Evolutionary conservation across 2,797 vertebrate genomes (phyloP), one percentile per base, ranked within the genome.

Genomic region (Peromyscus aztecus): DNA sequence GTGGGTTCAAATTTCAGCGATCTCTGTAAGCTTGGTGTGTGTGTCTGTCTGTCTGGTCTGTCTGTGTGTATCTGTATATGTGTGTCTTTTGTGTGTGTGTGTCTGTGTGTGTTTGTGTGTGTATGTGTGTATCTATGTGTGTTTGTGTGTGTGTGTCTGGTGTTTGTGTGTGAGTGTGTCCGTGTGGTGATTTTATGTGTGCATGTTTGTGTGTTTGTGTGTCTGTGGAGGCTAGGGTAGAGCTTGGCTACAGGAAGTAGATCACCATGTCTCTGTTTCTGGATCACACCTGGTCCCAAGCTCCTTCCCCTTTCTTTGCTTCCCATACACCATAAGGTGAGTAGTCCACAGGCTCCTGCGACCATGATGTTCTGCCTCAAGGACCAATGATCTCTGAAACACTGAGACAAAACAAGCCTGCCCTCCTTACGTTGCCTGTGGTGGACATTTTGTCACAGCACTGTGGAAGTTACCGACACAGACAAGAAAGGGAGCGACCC

Each of bases 1-100:
- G 6, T n/a, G 37, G 8, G 34, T 77, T 94, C 78, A 63, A 61
- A 91, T 49, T 80, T 81, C 92, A 94, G 27, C 34, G 67, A 61
- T 12, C 52, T 92, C 17, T 49, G 46, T 55, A 65, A 49, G n/a
- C 8, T 34, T 80, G 9, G 5, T 34, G 40, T 34, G 16, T 52
- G 27, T 49, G 27, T 52, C 7, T 49, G n/a, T n/a, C n/a, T n/a
- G 75, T 17, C 3, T 46, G 21, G 13, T 49, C 23, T 77, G 43
- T 43, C 4, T 37, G n/a, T 16, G 2, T 37, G 13, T 59, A 11
- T 57, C 0, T 57, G 5, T n/a, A 1, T 43, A 21, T 46, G 2
- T 76, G 27, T 78, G 46, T 80, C 0, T 73, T 9, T 40, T 77
- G 13, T 31, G 1, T 49, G 2, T 43, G 40, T 52, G 6, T 46